Evolutionary conservation across 2,113 vertebrate species (phyloP).

Genomic region (Catharus bicknelli): DNA sequence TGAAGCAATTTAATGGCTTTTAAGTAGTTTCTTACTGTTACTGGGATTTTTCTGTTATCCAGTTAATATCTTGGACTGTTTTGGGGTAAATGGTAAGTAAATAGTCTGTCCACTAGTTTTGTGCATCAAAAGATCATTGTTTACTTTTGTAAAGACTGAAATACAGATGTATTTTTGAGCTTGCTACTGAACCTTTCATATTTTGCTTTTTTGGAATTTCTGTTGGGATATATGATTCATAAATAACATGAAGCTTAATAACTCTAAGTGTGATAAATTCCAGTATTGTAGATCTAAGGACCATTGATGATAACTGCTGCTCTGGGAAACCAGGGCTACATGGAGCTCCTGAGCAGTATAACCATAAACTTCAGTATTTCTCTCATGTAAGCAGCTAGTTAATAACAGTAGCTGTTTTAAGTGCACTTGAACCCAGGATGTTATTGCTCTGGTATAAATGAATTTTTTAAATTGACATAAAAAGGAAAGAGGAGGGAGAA

Average conservation of each 20-base stretch:
- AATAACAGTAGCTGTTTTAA: background rate
- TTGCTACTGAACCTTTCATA: background rate
- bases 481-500: background rate
- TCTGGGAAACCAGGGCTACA: background rate
- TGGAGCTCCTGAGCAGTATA: background rate
- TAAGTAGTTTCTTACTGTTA: background rate
- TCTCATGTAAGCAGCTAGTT: background rate
- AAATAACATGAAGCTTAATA: background rate
- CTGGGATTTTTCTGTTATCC: background rate
- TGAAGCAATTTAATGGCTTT: background rate
- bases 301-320: background rate
- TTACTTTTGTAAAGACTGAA: background rate
- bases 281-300: background rate
- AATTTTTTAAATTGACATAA: background rate
- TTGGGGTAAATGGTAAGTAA: background rate
- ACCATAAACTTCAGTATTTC: background rate
- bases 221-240: background rate
- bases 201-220: background rate
- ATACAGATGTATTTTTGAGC: background rate
- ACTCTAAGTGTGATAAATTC: background rate
- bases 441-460: background rate
- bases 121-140: background rate
- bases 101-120: background rate
- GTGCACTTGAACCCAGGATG: background rate
- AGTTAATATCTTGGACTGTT: background rate